Evolutionary conservation across 2,888 invertebrate species (phyloP).

Genomic region (Automeris io): DNA sequence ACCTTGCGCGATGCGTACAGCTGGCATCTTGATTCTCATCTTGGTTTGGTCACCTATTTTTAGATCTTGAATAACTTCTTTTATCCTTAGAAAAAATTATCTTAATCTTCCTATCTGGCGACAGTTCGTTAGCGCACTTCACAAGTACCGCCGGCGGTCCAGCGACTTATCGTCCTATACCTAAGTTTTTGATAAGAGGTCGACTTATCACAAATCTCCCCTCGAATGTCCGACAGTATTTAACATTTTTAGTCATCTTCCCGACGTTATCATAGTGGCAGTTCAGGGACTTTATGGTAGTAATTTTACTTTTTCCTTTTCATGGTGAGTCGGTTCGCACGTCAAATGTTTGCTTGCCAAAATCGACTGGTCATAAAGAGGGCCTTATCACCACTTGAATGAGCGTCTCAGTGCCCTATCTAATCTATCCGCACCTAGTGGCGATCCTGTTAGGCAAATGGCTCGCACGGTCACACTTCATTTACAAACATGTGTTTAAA

Average conservation of each 20-base stretch:
- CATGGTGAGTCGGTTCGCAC: conserved; percentile 50
- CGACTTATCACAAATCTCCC: conserved; percentile 51
- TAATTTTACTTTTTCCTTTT: conserved; percentile 68
- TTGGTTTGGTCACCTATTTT: conserved; percentile 81
- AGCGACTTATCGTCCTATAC: conserved; percentile 61
- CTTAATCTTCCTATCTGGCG: conserved; percentile 50
- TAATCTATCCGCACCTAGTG: conserved; percentile 64
- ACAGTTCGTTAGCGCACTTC: conserved; percentile 64
- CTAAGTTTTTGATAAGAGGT: conserved; percentile 60
- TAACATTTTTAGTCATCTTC: conserved; percentile 52
- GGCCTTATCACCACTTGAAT: conserved; percentile 67
- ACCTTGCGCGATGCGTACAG: conserved; percentile 98
- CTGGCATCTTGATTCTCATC: conserved; percentile 99
- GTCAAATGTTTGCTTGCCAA: conserved; percentile 49
- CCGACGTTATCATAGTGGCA: conserved; percentile 42
- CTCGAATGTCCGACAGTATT: conserved; percentile 60
- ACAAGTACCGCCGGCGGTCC: conserved; percentile 71
- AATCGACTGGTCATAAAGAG: conserved; percentile 56
- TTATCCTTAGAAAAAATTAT: conserved; percentile 61
- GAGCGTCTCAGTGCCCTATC: conserved; percentile 64
- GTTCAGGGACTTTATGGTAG: conserved; percentile 21
- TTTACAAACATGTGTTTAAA: conserved; percentile 42
- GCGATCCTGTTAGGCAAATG: conserved; percentile 54
- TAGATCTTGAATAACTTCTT: conserved; percentile 64
- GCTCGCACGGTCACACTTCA: conserved; percentile 44